Evolutionary conservation across 2,888 invertebrate species (phyloP), one percentile per base, ranked within the genome.

Genomic region (Calameuta pallipes): DNA sequence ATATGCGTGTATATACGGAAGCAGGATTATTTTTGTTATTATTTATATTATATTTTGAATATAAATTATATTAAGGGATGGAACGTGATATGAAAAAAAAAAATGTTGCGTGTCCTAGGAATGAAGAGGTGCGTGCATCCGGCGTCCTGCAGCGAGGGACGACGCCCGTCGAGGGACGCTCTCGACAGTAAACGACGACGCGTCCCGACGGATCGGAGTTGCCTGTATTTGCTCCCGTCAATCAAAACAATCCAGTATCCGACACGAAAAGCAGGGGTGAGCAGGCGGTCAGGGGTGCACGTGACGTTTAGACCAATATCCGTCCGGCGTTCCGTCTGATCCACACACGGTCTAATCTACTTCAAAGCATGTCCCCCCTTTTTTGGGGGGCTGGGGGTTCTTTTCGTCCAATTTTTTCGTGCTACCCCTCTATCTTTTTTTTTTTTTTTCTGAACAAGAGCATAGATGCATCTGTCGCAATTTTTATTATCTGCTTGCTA

Each of bases 161-260:
- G 15, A 41, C 41, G 41, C 15, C 41, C 41, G 41, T 41, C 41
- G 41, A 41, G 41, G 41, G 41, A 41, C 41, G 41, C 41, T 41
- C 41, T 41, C 15, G 41, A 41, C 41, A 15, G 41, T 41, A 41
- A 79, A 77, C 31, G 74, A 69, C 75, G 70, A 68, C 68, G 76
- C 77, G 82, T 83, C 85, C 84, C 79, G 30, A 36, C 78, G 81
- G 85, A 83, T 79, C 75, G 74, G 68, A 74, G 77, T 69, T 76
- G 75, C 76, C 74, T 79, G 84, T 87, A 86, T 87, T 87, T 87
- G 87, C 85, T 85, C 85, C 87, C 82, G 87, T 87, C 87, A 84
- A 87, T 87, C 87, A 87, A 87, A 85, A 80, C 84, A 80, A 85
- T 82, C 83, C 77, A 74, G 82, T 78, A 81, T 81, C 79, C 77